Evolutionary conservation across 2,797 vertebrate genomes (phyloP).

Genomic region (Aselliscus stoliczkanus): DNA sequence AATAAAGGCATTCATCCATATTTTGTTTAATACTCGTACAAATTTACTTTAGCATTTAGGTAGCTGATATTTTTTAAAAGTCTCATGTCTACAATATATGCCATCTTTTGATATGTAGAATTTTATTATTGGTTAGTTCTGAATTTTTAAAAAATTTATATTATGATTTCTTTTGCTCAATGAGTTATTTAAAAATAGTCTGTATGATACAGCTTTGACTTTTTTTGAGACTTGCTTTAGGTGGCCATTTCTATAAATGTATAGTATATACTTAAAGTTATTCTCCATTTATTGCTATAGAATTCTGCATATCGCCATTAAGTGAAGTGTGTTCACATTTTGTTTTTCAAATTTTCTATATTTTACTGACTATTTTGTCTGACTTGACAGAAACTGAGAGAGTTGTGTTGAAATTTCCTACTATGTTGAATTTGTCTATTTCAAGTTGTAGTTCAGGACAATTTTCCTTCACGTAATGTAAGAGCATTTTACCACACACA

Average conservation of each 20-base stretch:
- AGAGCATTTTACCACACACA: not conserved
- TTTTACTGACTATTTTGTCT: not conserved
- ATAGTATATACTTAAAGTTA: not conserved
- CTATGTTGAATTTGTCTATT: not conserved
- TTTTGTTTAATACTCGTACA: not conserved
- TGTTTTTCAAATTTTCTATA: not conserved
- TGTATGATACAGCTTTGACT: not conserved
- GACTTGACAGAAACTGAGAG: not conserved
- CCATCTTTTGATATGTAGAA: not conserved
- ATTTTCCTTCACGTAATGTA: not conserved
- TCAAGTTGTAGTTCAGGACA: not conserved
- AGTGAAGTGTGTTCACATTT: not conserved
- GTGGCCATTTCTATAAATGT: not conserved
- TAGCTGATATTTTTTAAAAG: not conserved
- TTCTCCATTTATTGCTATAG: not conserved
- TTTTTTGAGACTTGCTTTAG: not conserved
- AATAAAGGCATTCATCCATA: not conserved
- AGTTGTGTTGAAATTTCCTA: not conserved
- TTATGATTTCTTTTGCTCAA: not conserved
- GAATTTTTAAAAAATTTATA: not conserved
- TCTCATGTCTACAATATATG: not conserved
- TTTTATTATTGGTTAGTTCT: not conserved
- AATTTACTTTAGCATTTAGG: not conserved
- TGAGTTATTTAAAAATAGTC: not conserved
- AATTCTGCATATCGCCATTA: not conserved